A percentile compares a stretch with the other conserved stretches of the same genome.
phyloP scores from a whole-genome alignment of 2,888 invertebrate species.

The Pheosia tremula region DNA sequence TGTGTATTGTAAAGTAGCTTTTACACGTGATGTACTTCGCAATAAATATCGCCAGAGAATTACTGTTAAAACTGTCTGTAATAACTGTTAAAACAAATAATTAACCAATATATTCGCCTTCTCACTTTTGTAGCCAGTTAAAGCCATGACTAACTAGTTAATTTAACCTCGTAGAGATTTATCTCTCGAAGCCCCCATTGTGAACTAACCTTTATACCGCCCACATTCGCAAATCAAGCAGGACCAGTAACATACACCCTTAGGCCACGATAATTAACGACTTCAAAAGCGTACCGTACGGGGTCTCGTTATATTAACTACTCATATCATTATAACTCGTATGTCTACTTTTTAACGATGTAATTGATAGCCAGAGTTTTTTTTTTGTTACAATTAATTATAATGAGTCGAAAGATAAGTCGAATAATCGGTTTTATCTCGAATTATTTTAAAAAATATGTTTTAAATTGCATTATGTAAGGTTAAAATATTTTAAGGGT shows the following conservation, averaged over 20 bases:
- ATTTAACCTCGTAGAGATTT: too few relatives aligned
- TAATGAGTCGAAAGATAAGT: too few relatives aligned
- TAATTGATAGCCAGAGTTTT: conserved; percentile 33
- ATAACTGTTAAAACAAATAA: too few relatives aligned
- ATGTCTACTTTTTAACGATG: conserved; percentile 36
- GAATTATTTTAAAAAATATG: not conserved
- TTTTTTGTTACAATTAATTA: conserved; percentile 8
- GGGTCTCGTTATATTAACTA: conserved; percentile 16
- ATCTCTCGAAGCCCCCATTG: conserved; percentile 1
- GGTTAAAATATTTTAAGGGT: too few relatives aligned
- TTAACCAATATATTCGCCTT: too few relatives aligned
- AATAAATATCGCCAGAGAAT: too few relatives aligned
- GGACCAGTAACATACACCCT: conserved; percentile 28
- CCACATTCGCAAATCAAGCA: conserved; percentile 27
- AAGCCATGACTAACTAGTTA: too few relatives aligned
- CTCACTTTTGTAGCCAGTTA: too few relatives aligned
- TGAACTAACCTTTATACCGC: conserved; percentile 10
- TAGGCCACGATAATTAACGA: conserved; percentile 37
- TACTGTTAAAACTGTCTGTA: too few relatives aligned
- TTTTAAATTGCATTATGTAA: too few relatives aligned
- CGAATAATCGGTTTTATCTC: too few relatives aligned
- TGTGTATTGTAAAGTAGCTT: not conserved
- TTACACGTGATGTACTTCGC: not conserved
- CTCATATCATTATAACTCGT: conserved; percentile 14
- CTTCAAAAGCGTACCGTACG: conserved; percentile 30